These are phyloP conservation scores for Apus apus DNA, from an alignment of 2,113 vertebrate species.

Conservation along the genomic window DNA sequence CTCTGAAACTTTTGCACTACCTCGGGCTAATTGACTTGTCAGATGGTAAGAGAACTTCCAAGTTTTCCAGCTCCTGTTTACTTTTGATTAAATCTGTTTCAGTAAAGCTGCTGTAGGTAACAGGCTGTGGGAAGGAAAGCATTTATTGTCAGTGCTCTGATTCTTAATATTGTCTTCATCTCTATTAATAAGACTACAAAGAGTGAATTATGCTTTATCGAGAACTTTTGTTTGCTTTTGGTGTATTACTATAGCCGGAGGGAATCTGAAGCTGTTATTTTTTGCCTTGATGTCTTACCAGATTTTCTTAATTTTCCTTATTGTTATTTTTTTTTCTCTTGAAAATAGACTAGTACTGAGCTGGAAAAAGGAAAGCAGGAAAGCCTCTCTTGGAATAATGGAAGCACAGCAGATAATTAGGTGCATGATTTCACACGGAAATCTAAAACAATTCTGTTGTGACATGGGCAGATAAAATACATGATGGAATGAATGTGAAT, in stretches of 20 bases:
- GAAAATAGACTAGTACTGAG: background rate
- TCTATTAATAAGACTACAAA: background rate
- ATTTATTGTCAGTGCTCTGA: background rate
- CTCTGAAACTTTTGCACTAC: constrained; percentile 89
- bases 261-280: background rate
- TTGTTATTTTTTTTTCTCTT: background rate
- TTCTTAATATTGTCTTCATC: background rate
- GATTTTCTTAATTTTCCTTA: background rate
- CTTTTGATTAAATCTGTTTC: background rate
- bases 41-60: constrained; percentile 83
- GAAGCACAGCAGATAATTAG: background rate
- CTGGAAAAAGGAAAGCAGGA: background rate
- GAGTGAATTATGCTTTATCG: background rate
- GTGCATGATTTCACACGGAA: background rate
- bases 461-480: background rate
- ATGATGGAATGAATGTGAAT: background rate
- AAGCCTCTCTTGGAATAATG: background rate
- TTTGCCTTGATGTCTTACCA: background rate
- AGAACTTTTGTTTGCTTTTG: background rate
- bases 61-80: constrained; percentile 33
- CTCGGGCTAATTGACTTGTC: constrained; percentile 88
- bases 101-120: background rate
- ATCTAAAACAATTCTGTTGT: background rate
- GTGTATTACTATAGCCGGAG: background rate
- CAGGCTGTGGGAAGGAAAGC: background rate